Evolutionary conservation across 2,113 vertebrate species (phyloP), one percentile per base, ranked within the genome.

Genomic region (Oxygymnocypris stewartii): DNA sequence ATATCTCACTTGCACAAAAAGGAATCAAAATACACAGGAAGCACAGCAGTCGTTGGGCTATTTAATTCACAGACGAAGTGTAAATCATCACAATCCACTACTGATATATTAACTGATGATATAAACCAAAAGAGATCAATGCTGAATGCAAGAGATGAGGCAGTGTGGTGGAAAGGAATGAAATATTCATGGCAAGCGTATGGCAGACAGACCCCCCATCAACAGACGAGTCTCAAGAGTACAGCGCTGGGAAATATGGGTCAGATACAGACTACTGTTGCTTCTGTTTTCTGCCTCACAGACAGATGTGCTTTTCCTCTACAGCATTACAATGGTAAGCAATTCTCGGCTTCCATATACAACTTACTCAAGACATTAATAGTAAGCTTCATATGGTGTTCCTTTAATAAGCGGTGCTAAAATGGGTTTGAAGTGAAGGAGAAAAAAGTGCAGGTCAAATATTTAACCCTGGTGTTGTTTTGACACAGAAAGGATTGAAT

Each of bases 131-230:
- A 25, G 12, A 25, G 63, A 35, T 25, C 23, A 28, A 16, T 51
- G 25, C 2, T 51, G 44, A n/a, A 40, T 57, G 23, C n/a, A 57
- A 47, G 25, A 83, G 82, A 23, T 5, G 44, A 54, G 23, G 28
- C 37, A 59, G 73, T 59, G 51, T 85, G 59, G n/a, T 51, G 18
- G 16, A 54, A 63, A 42, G 40, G 61, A 85, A 94, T 94, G 84
- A 95, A 95, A 95, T 91, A 95, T 94, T 93, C 89, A 94, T 92
- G 57, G 77, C 18, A 13, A 85, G 86, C 90, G 88, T 37, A 40
- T 77, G 81, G 90, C 90, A 93, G 92, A 93, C 90, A 90, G 91
- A 91, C 90, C 91, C 89, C 83, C 91, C 88, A 85, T 88, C 84
- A 90, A 47, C 89, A 75, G 42, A 88, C 79, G 86, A 79, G 87